Evolutionary conservation across 2,888 invertebrate species (phyloP).

Genomic region (Fragum sueziense): DNA sequence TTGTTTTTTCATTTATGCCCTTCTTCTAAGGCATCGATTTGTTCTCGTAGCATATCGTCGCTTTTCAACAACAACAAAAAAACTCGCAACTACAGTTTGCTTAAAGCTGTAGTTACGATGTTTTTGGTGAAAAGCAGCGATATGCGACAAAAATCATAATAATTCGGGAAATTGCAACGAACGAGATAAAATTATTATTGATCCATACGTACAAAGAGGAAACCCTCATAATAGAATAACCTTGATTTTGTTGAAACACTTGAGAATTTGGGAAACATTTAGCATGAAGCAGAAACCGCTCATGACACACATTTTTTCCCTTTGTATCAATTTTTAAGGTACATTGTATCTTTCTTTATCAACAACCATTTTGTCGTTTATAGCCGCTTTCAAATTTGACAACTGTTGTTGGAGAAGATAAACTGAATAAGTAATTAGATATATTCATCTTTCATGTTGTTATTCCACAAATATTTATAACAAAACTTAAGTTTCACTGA

Average conservation of each 20-base stretch:
- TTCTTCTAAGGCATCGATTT: no score
- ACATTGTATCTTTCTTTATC: not conserved
- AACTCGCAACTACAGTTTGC: no score
- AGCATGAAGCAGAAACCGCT: slow-evolving; percentile 4
- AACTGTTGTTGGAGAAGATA: not conserved
- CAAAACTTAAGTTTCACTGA: not conserved
- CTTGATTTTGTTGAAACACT: not conserved
- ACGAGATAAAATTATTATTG: no score
- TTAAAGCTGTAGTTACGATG: no score
- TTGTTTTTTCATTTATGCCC: no score
- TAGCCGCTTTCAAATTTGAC: not conserved
- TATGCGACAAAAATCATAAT: no score
- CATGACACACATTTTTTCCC: not conserved
- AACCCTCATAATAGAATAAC: not conserved
- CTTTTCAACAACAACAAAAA: no score
- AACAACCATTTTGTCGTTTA: not conserved
- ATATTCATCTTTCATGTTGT: not conserved
- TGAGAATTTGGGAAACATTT: not conserved
- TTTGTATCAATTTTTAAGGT: not conserved
- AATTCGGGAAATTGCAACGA: no score
- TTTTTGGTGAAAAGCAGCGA: no score
- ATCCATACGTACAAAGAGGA: no score
- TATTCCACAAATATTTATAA: not conserved
- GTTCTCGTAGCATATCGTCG: no score
- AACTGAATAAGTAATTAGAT: not conserved